Conservation (phyloP, 2,888 invertebrate genomes). For the Ceratothoa steindachneri region DNA sequence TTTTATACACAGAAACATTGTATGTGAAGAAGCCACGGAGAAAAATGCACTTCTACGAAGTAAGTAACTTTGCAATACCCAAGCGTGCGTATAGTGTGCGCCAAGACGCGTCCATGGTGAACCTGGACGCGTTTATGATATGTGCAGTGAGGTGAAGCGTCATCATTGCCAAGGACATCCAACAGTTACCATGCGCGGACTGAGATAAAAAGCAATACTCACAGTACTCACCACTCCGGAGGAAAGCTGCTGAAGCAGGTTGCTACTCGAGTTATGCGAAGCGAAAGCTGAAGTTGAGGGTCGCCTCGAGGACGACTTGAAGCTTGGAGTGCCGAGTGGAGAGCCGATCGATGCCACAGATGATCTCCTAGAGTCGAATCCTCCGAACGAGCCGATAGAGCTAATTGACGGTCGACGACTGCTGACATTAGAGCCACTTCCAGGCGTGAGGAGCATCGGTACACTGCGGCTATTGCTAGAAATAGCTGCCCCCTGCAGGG, state of each 20-base stretch:
- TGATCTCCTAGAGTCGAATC: conserved; percentile 39
- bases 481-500: conserved; percentile 36
- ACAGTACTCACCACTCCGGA: conserved; percentile 79
- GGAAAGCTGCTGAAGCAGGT: conserved; percentile 81
- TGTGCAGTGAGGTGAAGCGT: no score
- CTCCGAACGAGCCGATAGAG: conserved; percentile 41
- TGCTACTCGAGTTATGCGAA: conserved; percentile 51
- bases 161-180: no score
- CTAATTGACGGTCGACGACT: conserved; percentile 40
- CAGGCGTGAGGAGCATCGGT: conserved; percentile 43
- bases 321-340: conserved; percentile 27
- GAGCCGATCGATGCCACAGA: conserved; percentile 42
- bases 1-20: no score
- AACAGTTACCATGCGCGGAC: no score
- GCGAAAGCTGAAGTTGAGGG: conserved; percentile 43
- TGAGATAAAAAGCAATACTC: conserved; percentile 40
- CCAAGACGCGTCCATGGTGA: no score
- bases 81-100: no score
- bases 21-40: no score
- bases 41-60: no score
- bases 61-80: no score
- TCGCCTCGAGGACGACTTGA: conserved; percentile 27
- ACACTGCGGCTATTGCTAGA: conserved; percentile 46
- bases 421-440: conserved; percentile 27
- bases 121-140: no score